These are phyloP conservation scores for Tragulus kanchil DNA, from an alignment of 2,113 vertebrate species.

Conservation along the genomic window DNA sequence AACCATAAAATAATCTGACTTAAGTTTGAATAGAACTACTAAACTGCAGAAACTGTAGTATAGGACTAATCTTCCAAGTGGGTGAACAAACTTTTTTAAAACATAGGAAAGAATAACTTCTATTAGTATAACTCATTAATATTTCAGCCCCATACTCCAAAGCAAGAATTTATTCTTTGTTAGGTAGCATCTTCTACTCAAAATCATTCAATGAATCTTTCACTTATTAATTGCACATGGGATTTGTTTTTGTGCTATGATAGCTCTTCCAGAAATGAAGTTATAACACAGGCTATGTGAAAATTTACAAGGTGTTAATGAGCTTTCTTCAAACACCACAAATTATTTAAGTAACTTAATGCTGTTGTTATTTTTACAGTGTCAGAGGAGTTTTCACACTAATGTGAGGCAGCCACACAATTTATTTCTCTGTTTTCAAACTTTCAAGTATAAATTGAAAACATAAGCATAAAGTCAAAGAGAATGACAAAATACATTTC, in stretches of 20 bases:
- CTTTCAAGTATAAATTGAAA: conserved; percentile 80
- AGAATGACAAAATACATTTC: conserved; percentile 80
- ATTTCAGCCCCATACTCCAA: not conserved
- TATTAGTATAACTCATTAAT: conserved; percentile 31
- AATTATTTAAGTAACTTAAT: conserved; percentile 81
- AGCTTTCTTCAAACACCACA: conserved; percentile 84
- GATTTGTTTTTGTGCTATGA: conserved; percentile 56
- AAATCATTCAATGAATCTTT: conserved; percentile 71
- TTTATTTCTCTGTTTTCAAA: conserved; percentile 84
- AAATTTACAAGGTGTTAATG: conserved; percentile 86
- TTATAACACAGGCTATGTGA: conserved; percentile 73
- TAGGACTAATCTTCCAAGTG: not conserved
- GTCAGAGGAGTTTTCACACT: conserved; percentile 76
- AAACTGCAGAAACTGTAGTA: not conserved
- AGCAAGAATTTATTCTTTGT: conserved; percentile 39
- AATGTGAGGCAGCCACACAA: conserved; percentile 71
- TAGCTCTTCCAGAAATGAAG: conserved; percentile 80
- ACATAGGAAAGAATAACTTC: conserved; percentile 28
- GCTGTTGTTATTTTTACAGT: conserved; percentile 79
- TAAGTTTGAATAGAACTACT: not conserved
- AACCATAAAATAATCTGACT: not conserved
- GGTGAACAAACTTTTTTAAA: not conserved
- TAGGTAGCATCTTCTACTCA: conserved; percentile 66
- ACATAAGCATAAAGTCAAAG: conserved; percentile 80
- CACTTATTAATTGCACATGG: conserved; percentile 66